Evolutionary conservation across 2,113 vertebrate species (phyloP), one percentile per base, ranked within the genome.

Genomic region (Aegithalos caudatus): DNA sequence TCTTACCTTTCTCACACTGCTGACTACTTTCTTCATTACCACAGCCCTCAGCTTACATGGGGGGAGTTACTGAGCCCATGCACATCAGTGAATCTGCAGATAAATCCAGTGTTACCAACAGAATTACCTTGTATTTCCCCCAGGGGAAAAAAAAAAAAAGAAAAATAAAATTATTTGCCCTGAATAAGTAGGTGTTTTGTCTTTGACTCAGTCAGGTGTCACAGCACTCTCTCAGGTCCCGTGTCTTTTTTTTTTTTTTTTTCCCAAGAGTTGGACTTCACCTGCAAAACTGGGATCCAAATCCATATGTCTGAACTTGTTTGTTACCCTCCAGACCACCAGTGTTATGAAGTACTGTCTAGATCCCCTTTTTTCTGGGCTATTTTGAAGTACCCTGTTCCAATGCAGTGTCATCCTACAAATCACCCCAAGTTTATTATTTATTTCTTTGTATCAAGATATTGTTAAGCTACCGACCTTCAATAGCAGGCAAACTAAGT

Each of bases 131-230:
- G 9, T 33, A 45, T 56, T 85, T 17, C 14, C 11, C 6, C 2
- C 3, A 12, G 27, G 8, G 0, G 0, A 0, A 6, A 5, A 10
- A 37, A 5, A 18, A 5, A 44, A 44, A n/a, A 20, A 8, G 2
- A 9, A 27, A 64, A 48, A 50, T 1, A 44, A 33, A 7, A 25
- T 11, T 8, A 21, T 76, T 77, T 70, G 21, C 48, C 24, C 78
- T 91, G 45, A 57, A 71, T 71, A 53, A 92, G 51, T 35, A 62
- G 29, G 10, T 57, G 53, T 14, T 81, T 87, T 81, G 10, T 64
- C 40, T 89, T 84, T 64, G 33, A 56, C 35, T 84, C 69, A 87
- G 58, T 4, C 50, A 58, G 33, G 20, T 50, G 19, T 61, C 65
- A 87, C 60, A 38, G 51, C 35, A 67, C 27, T 80, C 23, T 58